A percentile compares a stretch with the other conserved stretches of the same genome.
Evolutionary conservation across 2,113 vertebrate species (phyloP).

Genomic region (Uropsilus gracilis): DNA sequence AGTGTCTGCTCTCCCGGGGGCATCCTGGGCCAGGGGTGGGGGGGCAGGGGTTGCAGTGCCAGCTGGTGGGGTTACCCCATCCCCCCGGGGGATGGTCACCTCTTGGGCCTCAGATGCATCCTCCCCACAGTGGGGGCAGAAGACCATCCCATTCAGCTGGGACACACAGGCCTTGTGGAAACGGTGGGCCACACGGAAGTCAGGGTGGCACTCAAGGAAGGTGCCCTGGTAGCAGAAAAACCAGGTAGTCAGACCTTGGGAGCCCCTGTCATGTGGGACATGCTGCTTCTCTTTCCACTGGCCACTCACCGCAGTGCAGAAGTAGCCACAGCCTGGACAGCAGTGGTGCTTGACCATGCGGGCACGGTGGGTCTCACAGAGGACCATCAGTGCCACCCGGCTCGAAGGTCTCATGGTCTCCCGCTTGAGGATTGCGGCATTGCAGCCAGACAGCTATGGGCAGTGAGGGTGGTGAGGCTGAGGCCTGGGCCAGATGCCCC

Average conservation of each 20-base stretch:
- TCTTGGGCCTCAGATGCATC: constrained; percentile 94
- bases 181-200: constrained; percentile 93
- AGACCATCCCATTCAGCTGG: constrained; percentile 92
- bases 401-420: constrained; percentile 96
- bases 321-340: constrained; percentile 95
- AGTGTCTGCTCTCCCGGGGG: constrained; percentile 84
- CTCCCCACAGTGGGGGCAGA: constrained; percentile 95
- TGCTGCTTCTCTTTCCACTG: accelerated
- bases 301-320: constrained; percentile 91
- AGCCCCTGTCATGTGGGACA: accelerated
- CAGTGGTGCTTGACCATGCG: constrained; percentile 97
- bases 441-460: constrained; percentile 90
- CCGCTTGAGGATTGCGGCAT: constrained; percentile 89
- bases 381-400: constrained; percentile 92
- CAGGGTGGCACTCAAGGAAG: constrained; percentile 94
- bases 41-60: constrained; percentile 72
- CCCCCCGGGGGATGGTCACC: constrained; percentile 89
- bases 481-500: accelerated
- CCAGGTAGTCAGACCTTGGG: not conserved
- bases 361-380: constrained; percentile 93
- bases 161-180: constrained; percentile 95
- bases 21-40: constrained; percentile 75
- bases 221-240: constrained; percentile 87
- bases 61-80: constrained; percentile 77
- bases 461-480: not conserved